Percentiles rank a stretch among this genome's conserved stretches.
phyloP scores from a whole-genome alignment of 2,888 invertebrate species.

The Bruchidius siliquastri region DNA sequence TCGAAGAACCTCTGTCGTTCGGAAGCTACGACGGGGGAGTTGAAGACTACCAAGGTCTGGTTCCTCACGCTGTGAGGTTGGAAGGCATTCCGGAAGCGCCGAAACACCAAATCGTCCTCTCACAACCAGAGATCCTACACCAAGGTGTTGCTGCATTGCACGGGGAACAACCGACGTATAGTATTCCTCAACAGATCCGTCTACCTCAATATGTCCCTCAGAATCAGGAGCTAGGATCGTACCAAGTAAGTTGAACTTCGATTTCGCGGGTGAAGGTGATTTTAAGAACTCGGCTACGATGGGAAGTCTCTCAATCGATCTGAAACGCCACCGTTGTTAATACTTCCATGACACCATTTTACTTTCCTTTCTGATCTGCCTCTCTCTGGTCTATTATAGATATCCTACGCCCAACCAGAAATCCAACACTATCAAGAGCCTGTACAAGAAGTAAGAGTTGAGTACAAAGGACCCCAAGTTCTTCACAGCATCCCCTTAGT shows the following conservation, averaged over 20 bases:
- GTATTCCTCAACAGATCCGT: not conserved
- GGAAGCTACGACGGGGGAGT: slow-evolving; percentile 30
- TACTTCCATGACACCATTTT: too few species aligned
- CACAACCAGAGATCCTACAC: not conserved
- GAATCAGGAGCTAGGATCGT: not conserved
- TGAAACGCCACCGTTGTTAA: too few species aligned
- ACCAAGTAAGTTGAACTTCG: not conserved
- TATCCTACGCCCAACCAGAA: slow-evolving; percentile 3
- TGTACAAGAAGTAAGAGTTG: not conserved
- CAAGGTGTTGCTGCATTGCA: not conserved
- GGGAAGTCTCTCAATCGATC: too few species aligned
- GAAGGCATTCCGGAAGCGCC: slow-evolving; percentile 7
- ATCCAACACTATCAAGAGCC: not conserved
- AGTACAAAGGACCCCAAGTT: not conserved
- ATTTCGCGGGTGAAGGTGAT: too few species aligned
- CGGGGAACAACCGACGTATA: not conserved
- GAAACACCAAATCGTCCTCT: slow-evolving; percentile 3
- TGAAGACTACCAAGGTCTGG: slow-evolving; percentile 24
- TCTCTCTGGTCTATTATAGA: too few species aligned
- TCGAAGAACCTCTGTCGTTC: slow-evolving; percentile 14
- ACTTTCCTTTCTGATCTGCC: too few species aligned
- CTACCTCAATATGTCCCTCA: not conserved
- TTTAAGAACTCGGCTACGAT: too few species aligned
- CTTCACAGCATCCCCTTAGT: not conserved
- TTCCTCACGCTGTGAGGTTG: slow-evolving; percentile 6